Conservation (phyloP, 92 coral and sea anemone species). For the Umimayanthus chanpuru region DNA sequence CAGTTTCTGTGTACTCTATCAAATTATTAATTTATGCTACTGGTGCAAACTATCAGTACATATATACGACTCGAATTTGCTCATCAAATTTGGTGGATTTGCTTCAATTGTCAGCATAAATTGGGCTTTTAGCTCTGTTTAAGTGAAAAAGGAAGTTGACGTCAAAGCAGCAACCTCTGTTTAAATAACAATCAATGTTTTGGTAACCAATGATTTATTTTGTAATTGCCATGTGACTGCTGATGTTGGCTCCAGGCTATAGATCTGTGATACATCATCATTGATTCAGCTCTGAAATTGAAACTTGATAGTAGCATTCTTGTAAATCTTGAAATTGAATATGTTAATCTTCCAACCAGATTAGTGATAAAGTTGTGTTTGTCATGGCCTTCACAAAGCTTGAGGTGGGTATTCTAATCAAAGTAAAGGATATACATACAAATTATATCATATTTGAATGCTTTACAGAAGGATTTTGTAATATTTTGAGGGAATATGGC, state of each 20-base stretch:
- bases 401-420: constrained; percentile 16
- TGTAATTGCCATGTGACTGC: constrained; percentile 15
- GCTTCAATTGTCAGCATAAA: background rate
- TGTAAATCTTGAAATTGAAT: constrained; percentile 43
- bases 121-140: constrained; percentile 8
- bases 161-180: background rate
- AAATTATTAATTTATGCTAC: background rate
- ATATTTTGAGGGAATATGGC: background rate
- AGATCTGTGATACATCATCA: background rate
- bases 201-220: background rate
- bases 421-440: background rate
- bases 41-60: too few species aligned
- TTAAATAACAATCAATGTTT: background rate
- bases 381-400: constrained; percentile 21
- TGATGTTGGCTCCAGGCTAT: background rate
- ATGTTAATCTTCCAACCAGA: constrained; percentile 37
- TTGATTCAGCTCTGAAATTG: constrained; percentile 37
- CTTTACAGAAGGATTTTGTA: background rate
- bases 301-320: constrained; percentile 39
- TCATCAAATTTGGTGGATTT: constrained; percentile 6
- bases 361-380: constrained; percentile 37
- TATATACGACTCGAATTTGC: background rate
- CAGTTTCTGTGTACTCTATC: background rate
- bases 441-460: background rate
- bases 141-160: background rate